phyloP scores from a whole-genome alignment of 2,888 invertebrate species.

The Eilema griseolum region DNA sequence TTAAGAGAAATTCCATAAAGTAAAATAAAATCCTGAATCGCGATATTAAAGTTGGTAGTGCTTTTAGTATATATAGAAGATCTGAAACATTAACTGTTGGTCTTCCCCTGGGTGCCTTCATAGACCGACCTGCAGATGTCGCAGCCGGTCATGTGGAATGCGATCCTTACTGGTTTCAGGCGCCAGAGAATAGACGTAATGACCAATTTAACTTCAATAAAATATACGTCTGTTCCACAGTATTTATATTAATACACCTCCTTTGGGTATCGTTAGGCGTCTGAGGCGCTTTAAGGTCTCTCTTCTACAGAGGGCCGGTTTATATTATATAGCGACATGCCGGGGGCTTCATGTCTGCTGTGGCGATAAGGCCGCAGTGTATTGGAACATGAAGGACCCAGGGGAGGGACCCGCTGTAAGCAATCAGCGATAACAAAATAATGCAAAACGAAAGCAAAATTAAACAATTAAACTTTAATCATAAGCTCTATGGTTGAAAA shows the following conservation, averaged over 20 bases:
- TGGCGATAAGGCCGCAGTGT: conserved; percentile 1
- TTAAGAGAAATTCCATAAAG: background rate
- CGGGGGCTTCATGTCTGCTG: conserved; percentile 16
- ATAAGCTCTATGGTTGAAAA: too few relatives aligned
- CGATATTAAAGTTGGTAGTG: conserved; percentile 3
- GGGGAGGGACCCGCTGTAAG: conserved; percentile 18
- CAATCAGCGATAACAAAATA: conserved; percentile 7
- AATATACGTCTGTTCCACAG: background rate
- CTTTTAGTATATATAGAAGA: conserved; percentile 13
- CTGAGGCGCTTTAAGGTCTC: conserved; percentile 20
- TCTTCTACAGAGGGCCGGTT: conserved; percentile 12
- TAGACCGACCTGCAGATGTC: conserved; percentile 17
- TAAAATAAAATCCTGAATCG: conserved; percentile 11
- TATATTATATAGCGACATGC: conserved; percentile 13
- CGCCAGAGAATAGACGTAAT: background rate
- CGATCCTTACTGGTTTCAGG: conserved; percentile 13
- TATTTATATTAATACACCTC: background rate
- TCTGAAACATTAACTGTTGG: conserved; percentile 4
- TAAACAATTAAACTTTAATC: background rate
- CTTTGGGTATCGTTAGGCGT: conserved; percentile 21
- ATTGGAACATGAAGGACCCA: conserved; percentile 19
- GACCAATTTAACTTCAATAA: background rate
- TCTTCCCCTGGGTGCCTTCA: conserved; percentile 19
- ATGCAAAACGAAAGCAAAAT: background rate
- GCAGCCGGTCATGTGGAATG: conserved; percentile 8